Evolutionary conservation across 2,888 invertebrate genomes (phyloP), one percentile per base, ranked within the genome.

Genomic region (Digitonthophagus gazella): DNA sequence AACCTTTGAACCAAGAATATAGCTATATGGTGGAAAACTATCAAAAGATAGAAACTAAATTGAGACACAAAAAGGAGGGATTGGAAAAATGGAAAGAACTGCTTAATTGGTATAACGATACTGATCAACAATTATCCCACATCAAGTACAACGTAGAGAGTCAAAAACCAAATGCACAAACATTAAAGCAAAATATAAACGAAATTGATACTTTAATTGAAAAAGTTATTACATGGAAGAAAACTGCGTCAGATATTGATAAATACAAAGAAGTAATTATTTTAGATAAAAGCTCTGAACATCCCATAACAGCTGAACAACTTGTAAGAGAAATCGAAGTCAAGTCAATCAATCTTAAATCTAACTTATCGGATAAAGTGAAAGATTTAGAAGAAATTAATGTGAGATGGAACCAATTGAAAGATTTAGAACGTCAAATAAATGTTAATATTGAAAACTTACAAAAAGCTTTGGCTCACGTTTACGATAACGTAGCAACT

Each of bases 31-130:
- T 92, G 14, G 87, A 89, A 58, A 90, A 91, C 76, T 96, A 93
- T 77, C 91, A 93, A 82, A 86, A 88, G 6, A 85, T 95, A 54
- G 92, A 93, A 78, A 88, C 88, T 55, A 89, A 90, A 74, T 86
- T 95, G 73, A 87, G 89, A 75, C 88, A 90, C 75, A 93, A 93
- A 81, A 93, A 92, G 79, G 85, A 85, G 0, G 86, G 90, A 2
- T 80, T 95, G 19, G 91, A 93, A 78, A 92, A 92, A 77, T 95
- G 96, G 94, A 89, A 89, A 0, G 93, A 94, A 76, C 85, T 96
- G 19, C 82, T 93, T 5, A 91, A 90, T 75, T 94, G 93, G 92
- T 90, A 92, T 74, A 89, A 91, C 66, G 93, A 94, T 73, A 89
- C 91, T 0, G 89, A 89, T 72, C 92, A 92, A 74, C 93, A 93